Evolutionary conservation across 2,113 vertebrate genomes (phyloP).

Genomic region (Scomber colias): DNA sequence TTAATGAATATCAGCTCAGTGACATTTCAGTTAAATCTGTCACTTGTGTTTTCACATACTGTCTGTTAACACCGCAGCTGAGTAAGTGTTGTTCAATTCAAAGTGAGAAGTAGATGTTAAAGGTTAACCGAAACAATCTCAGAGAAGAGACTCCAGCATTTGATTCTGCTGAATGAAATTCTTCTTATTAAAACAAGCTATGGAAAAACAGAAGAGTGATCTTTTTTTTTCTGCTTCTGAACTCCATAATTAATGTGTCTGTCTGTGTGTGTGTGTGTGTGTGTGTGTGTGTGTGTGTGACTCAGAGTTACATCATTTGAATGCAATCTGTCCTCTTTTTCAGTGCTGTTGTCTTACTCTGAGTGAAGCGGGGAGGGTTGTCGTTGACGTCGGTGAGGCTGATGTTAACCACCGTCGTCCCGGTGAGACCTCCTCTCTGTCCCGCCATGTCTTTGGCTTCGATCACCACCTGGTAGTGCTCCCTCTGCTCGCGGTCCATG

Average conservation of each 20-base stretch:
- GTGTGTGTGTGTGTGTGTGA: conserved; percentile 5
- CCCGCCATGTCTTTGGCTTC: conserved; percentile 98
- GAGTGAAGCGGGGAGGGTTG: conserved; percentile 92
- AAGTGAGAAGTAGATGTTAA: background rate
- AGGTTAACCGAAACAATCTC: conserved; percentile 9
- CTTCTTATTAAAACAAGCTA: background rate
- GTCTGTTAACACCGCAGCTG: background rate
- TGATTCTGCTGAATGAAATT: background rate
- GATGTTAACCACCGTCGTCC: conserved; percentile 93
- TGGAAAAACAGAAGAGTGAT: background rate
- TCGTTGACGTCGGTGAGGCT: conserved; percentile 93
- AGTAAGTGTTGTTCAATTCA: background rate
- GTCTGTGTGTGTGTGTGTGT: background rate
- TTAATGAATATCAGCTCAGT: conserved; percentile 11
- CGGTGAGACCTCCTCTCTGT: conserved; percentile 93
- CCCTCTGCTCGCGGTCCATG: conserved; percentile 95
- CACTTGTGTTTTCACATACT: background rate
- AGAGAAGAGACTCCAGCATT: background rate
- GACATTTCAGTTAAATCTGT: conserved; percentile 5
- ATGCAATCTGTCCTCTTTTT: background rate
- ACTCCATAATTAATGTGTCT: background rate
- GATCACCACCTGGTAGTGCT: conserved; percentile 96
- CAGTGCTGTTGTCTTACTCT: conserved; percentile 85
- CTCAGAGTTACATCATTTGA: background rate
- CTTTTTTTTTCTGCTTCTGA: background rate